Conservation (phyloP, 1,140 invertebrate genomes). For the Nasonia longicornis region DNA sequence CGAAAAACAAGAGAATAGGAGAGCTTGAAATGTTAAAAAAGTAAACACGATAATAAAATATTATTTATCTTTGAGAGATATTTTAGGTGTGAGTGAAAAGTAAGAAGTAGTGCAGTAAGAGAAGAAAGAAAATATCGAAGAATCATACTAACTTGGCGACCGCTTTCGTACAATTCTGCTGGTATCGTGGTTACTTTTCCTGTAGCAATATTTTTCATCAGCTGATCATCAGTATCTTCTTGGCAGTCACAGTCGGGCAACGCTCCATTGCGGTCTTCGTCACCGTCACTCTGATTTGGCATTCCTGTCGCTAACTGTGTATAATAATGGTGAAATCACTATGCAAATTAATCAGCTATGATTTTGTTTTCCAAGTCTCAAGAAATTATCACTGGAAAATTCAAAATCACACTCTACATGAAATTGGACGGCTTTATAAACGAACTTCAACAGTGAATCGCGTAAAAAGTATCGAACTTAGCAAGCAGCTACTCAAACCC, state of each 20-base stretch:
- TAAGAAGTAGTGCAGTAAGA: background rate
- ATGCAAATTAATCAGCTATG: background rate
- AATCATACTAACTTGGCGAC: conserved; percentile 22
- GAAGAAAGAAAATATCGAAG: background rate
- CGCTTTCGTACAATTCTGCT: conserved; percentile 19
- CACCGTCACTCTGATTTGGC: background rate
- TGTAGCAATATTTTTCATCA: conserved; percentile 11
- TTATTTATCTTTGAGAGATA: too few relatives aligned
- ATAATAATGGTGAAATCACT: background rate
- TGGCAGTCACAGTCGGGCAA: background rate
- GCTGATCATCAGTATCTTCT: background rate
- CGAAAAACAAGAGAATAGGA: too few relatives aligned
- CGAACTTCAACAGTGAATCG: too few relatives aligned
- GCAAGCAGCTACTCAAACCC: background rate
- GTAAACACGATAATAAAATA: too few relatives aligned
- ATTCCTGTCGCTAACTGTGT: conserved; percentile 22
- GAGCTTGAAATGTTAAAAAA: too few relatives aligned
- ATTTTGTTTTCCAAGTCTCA: background rate
- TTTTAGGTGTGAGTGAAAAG: background rate
- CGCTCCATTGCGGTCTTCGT: background rate
- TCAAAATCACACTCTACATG: too few relatives aligned
- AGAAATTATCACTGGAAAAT: too few relatives aligned
- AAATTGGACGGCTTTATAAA: too few relatives aligned
- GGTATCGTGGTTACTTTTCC: conserved; percentile 23
- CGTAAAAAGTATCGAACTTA: background rate